phyloP scores from a whole-genome alignment of 2,113 vertebrate species.

The Tapirus terrestris region DNA sequence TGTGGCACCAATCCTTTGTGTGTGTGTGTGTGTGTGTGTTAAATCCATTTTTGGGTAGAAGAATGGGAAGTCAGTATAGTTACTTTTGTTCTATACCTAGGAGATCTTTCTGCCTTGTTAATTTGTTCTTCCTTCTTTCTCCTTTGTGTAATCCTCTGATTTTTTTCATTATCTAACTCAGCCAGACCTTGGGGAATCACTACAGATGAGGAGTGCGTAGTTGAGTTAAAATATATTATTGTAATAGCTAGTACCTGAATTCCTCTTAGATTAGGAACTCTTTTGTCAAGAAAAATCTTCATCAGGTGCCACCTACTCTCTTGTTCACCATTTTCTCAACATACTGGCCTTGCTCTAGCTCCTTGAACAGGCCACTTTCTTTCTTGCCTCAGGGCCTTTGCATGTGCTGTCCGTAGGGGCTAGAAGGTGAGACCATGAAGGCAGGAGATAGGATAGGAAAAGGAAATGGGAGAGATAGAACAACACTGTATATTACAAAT shows the following conservation, averaged over 20 bases:
- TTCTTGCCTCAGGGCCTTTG: not conserved
- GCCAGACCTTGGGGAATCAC: not conserved
- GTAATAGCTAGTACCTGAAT: not conserved
- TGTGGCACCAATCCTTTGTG: not conserved
- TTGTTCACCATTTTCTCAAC: not conserved
- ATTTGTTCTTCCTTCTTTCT: not conserved
- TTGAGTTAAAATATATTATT: not conserved
- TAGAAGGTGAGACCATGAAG: not conserved
- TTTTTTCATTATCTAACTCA: conserved; percentile 26
- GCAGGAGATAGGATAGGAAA: not conserved
- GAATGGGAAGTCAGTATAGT: not conserved
- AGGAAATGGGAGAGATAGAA: not conserved
- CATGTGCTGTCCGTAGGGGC: not conserved
- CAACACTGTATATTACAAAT: not conserved
- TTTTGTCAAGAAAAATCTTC: not conserved
- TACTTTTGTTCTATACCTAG: not conserved
- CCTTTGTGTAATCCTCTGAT: not conserved
- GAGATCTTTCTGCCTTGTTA: not conserved
- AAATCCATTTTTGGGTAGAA: not conserved
- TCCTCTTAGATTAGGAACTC: not conserved
- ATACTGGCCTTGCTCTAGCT: not conserved
- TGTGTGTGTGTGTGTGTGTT: not conserved
- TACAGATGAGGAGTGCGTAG: not conserved
- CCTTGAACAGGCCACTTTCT: not conserved
- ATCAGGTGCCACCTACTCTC: not conserved